Evolutionary conservation across 1,140 invertebrate species (phyloP), one percentile per base, ranked within the genome.

Genomic region (Mizuhopecten yessoensis): DNA sequence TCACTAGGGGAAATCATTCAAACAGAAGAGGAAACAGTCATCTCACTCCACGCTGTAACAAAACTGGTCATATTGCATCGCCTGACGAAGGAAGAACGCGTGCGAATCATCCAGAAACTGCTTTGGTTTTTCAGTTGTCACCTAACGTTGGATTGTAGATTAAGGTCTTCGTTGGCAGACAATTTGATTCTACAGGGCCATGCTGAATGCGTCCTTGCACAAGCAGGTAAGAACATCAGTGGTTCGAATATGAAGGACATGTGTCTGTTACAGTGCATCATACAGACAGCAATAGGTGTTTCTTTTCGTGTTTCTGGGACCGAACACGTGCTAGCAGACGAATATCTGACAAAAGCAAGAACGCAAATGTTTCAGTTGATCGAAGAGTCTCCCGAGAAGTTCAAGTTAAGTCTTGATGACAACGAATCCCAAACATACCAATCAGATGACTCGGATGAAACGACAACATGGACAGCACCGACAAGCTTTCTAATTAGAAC

Each of bases 321-420:
- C n/a, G 23, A 75, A 75, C 57, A 75, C n/a, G 23, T 75, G n/a
- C 57, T 75, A 29, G 57, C 57, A 75, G 57, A 75, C 29, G 57
- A 75, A 75, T 75, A 75, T 29, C 57, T 75, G n/a, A 75, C 23
- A 75, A 75, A 75, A 29, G 57, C 57, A 75, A 75, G n/a, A 75
- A 29, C 9, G 29, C 57, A 75, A 29, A 75, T 75, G 57, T 75
- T 75, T 17, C 0, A 0, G 23, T 75, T 75, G 57, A 75, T 75
- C 57, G 17, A 75, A n/a, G 57, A 75, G 57, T 29, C 57, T 29
- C 23, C 57, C 9, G 57, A 29, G 29, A 7, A 9, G 0, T 75
- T 75, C n/a, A n/a, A 29, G 11, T 75, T 75, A 75, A 29, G 57
- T n/a, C 57, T 75, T 1, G 57, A 75, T 75, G 57, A 75, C 9